phyloP scores from a whole-genome alignment of 2,888 invertebrate genomes.

The Epiblema foenella region DNA sequence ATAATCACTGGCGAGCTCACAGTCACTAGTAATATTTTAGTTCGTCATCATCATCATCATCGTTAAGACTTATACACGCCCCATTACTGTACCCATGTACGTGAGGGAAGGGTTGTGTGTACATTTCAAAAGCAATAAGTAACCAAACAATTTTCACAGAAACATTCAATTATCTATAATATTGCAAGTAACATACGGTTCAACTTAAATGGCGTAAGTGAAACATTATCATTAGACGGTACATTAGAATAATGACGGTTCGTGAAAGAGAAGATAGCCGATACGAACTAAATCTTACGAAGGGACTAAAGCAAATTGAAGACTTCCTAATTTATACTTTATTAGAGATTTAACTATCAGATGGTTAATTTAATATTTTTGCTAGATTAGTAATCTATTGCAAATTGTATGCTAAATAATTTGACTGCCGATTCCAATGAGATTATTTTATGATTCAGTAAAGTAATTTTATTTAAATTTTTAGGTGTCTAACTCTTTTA shows the following conservation, averaged over 20 bases:
- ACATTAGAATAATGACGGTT: slow-evolving; percentile 41
- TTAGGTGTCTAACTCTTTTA: background rate
- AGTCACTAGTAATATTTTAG: too few relatives aligned
- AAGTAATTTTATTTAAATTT: too few relatives aligned
- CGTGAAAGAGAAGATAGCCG: slow-evolving; percentile 34
- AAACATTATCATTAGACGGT: slow-evolving; percentile 34
- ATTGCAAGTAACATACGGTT: slow-evolving; percentile 17
- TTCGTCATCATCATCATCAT: background rate
- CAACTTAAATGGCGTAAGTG: slow-evolving; percentile 36
- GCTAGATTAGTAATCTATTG: too few relatives aligned
- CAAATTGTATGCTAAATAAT: too few relatives aligned
- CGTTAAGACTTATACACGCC: background rate
- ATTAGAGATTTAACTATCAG: too few relatives aligned
- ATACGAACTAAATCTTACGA: slow-evolving; percentile 9
- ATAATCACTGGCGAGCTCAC: too few relatives aligned
- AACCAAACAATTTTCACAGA: slow-evolving; percentile 3
- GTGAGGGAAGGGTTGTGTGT: background rate
- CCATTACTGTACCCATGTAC: background rate
- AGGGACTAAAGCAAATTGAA: background rate
- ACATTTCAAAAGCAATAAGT: background rate
- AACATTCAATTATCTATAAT: slow-evolving; percentile 19
- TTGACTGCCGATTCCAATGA: too few relatives aligned
- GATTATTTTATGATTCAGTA: too few relatives aligned
- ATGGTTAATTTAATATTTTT: too few relatives aligned
- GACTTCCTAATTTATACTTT: background rate